These are phyloP conservation scores for Pseudachorutes palmiensis DNA, from an alignment of 1,140 invertebrate species.

Conservation along the genomic window DNA sequence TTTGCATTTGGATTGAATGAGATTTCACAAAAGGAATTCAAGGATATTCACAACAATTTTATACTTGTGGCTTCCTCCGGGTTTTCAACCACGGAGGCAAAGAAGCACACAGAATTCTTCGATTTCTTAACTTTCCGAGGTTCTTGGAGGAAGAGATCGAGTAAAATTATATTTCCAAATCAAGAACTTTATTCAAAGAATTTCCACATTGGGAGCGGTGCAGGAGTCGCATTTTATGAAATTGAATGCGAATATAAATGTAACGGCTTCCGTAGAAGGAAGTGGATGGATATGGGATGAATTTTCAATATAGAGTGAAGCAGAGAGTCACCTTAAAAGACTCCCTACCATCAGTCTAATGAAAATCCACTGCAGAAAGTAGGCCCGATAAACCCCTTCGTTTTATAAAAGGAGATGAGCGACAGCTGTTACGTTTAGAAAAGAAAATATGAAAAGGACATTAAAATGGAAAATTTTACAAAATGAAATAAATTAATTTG, in stretches of 20 bases:
- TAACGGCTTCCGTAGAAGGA: neutral
- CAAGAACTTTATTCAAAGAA: neutral
- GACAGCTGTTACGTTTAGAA: neutral
- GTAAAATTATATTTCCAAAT: conserved; percentile 7
- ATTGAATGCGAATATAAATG: conserved; percentile 1
- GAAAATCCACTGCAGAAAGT: neutral
- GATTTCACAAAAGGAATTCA: neutral
- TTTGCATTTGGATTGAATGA: neutral
- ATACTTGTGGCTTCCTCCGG: no score
- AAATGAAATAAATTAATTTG: conserved; percentile 3
- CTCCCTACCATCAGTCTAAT: neutral
- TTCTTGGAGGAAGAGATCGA: no score
- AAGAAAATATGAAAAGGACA: conserved; percentile 2
- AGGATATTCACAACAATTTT: no score
- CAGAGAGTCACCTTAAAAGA: neutral
- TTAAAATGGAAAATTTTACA: neutral
- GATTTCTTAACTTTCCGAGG: neutral
- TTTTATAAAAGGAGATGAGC: neutral
- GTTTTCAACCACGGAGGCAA: neutral
- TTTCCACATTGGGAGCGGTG: neutral
- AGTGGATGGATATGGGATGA: neutral
- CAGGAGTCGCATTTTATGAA: neutral
- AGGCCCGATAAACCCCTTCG: neutral
- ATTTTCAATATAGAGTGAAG: neutral
- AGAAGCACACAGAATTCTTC: neutral